These are phyloP conservation scores for Phoxinus phoxinus DNA, from an alignment of 2,113 vertebrate species.

Conservation along the genomic window DNA sequence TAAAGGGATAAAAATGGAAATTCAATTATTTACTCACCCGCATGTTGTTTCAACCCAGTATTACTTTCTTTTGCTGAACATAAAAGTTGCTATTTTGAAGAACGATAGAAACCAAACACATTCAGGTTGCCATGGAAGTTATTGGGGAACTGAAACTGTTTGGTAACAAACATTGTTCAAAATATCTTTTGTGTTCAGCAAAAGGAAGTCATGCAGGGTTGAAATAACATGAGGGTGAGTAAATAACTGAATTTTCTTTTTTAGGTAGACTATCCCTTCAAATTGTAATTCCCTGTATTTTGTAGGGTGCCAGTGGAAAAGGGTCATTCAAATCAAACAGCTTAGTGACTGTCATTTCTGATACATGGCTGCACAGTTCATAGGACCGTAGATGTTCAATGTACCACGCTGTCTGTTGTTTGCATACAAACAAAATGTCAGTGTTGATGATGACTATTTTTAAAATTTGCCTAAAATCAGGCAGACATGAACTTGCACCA, in stretches of 20 bases:
- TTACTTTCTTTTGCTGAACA: no score
- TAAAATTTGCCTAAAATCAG: constrained; percentile 39
- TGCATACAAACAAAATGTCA: constrained; percentile 48
- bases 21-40: no score
- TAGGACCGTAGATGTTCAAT: constrained; percentile 38
- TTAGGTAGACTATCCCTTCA: background rate
- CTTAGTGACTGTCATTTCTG: background rate
- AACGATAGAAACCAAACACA: no score
- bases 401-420: constrained; percentile 37
- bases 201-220: no score
- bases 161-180: no score
- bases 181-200: no score
- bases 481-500: constrained; percentile 43
- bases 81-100: no score
- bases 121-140: no score
- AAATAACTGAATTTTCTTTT: background rate
- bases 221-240: no score
- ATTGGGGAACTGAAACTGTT: background rate
- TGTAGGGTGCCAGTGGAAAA: background rate
- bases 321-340: background rate
- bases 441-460: constrained; percentile 46
- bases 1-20: no score
- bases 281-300: no score
- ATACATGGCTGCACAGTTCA: constrained; percentile 30
- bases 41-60: no score